These are phyloP conservation scores for Dendrolimus punctatus DNA, from an alignment of 1,140 invertebrate species.

Conservation along the genomic window DNA sequence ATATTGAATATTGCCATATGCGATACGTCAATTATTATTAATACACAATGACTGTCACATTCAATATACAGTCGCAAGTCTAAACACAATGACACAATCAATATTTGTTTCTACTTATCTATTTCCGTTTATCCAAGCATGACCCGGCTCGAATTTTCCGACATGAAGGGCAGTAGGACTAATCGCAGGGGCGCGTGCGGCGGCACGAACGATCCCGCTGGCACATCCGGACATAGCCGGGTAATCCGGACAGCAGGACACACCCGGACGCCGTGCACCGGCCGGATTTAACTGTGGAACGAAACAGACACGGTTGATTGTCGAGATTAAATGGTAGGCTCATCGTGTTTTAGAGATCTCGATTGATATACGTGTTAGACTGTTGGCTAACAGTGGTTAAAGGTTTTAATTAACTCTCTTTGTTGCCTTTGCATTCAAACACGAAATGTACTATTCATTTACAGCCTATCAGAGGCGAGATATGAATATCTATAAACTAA, in stretches of 20 bases:
- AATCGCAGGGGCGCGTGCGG: conserved; percentile 50
- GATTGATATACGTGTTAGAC: conserved; percentile 23
- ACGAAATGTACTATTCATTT: too few species aligned
- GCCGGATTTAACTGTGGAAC: conserved; percentile 50
- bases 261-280: conserved; percentile 20
- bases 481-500: too few species aligned
- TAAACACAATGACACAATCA: conserved; percentile 17
- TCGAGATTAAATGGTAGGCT: conserved; percentile 53
- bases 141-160: conserved; percentile 31
- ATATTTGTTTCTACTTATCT: conserved; percentile 54
- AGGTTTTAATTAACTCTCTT: too few species aligned
- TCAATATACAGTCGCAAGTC: conserved; percentile 7
- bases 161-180: conserved; percentile 51
- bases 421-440: too few species aligned
- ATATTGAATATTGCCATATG: too few species aligned
- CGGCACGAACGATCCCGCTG: conserved; percentile 43
- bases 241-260: conserved; percentile 43
- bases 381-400: background rate
- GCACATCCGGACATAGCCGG: conserved; percentile 39
- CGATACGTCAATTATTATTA: background rate
- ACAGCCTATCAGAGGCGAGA: too few species aligned
- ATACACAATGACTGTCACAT: conserved; percentile 1
- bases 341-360: conserved; percentile 36
- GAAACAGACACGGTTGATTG: conserved; percentile 59
- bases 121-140: conserved; percentile 37